Base-by-base conservation (phyloP, 2,888 invertebrate species). In the Anaspis maculata region DNA sequence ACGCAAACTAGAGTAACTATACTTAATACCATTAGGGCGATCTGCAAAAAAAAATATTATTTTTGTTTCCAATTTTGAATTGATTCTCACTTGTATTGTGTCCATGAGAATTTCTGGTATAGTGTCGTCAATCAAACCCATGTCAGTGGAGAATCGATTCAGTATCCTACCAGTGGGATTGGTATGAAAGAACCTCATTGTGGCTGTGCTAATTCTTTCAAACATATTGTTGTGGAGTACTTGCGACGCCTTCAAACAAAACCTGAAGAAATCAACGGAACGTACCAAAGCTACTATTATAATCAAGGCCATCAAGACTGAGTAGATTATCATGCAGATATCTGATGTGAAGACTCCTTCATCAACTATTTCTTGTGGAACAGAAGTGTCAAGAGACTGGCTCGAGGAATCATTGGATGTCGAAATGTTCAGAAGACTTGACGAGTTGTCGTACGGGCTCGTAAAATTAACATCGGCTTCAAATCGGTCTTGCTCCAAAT, bases 401-500 rank as follows among this genome's bases (percentile, higher is more conserved):
- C 59, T 80, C 80, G 21, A 81, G 61, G 33, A 81, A 71, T 15
- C 71, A 90, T 85, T 6, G 83, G 79, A 50, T 85, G 79, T 13
- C 88, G 73, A 34, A 91, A 67, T 30, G 87, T 82, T 53, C 88
- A 89, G 67, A 86, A 90, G 61, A 89, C 64, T 89, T 89, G 10
- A 88, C 85, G 56, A 72, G 74, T 56, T 88, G 83, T 4, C 91
- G 81, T 5, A 77, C 79, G 46, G 91, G 73, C 48, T 74, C 62
- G 46, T 79, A 62, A 89, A 86, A 28, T n/a, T n/a, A n/a, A n/a
- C n/a, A n/a, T n/a, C n/a, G n/a, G n/a, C n/a, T 89, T 72, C 22
- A 90, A 83, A 31, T 13, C 41, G 29, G 12, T 30, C 29, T 49
- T 52, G 52, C 34, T 54, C 54, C n/a, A 51, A 27, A 36, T 56